Evolutionary conservation across 2,797 vertebrate genomes (phyloP).

Genomic region (Capromys pilorides): DNA sequence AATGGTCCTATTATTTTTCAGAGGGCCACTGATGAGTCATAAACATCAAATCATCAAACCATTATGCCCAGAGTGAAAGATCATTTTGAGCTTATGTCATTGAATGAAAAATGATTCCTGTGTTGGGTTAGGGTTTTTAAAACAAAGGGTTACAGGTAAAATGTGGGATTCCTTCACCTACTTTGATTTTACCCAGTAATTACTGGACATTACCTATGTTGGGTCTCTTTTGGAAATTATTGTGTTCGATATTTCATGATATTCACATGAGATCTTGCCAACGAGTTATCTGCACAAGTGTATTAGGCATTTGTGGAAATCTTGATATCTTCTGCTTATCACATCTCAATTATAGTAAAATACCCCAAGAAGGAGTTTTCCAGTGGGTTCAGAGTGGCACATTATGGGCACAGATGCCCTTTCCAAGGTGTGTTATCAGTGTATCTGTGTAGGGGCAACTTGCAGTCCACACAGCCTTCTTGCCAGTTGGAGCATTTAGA

Average conservation of each 20-base stretch:
- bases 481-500: not conserved
- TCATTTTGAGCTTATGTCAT: slow-evolving; percentile 77
- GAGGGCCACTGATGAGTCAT: slow-evolving; percentile 84
- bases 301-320: not conserved
- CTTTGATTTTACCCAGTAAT: not conserved
- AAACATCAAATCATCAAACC: slow-evolving; percentile 80
- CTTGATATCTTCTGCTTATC: slow-evolving; percentile 36
- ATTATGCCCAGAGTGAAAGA: slow-evolving; percentile 81
- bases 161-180: not conserved
- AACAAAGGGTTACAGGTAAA: slow-evolving; percentile 65
- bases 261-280: not conserved
- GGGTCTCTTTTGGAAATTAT: slow-evolving; percentile 27
- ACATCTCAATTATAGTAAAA: not conserved
- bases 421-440: not conserved
- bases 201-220: not conserved
- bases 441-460: not conserved
- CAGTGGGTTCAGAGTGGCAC: not conserved
- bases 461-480: not conserved
- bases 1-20: slow-evolving; percentile 83
- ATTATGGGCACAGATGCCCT: not conserved
- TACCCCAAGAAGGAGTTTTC: not conserved
- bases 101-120: slow-evolving; percentile 79
- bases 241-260: not conserved
- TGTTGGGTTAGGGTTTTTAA: slow-evolving; percentile 63
- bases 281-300: not conserved